Evolutionary conservation across 2,888 invertebrate species (phyloP), one percentile per base, ranked within the genome.

Genomic region (Uloborus plumipes): DNA sequence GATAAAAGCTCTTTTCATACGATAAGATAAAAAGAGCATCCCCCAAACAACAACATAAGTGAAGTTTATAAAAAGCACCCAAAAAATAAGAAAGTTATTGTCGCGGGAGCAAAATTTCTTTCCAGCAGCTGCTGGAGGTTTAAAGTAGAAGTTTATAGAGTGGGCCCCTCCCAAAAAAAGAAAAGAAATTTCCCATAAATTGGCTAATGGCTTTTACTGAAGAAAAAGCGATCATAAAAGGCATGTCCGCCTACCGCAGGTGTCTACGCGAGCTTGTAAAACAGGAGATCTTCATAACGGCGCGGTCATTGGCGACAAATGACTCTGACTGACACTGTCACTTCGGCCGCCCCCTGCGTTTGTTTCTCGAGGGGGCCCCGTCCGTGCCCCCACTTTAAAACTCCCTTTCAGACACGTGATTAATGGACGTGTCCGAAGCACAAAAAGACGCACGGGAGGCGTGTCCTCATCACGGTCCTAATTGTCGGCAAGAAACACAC

Each of bases 11-110:
- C 71, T 71, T 76, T 78, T 78, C 64, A 78, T 71, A 65, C 64
- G 55, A 74, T 55, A 55, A 22, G 64, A 74, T 74, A 66, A 74
- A 74, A 78, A 78, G 77, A 71, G 71, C 39, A 58, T 76, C 69
- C 69, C 70, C 70, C 11, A 39, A 78, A 76, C 76, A 69, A 74
- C 74, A 74, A 67, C 64, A 20, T 47, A 9, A 18, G 31, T 16
- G 20, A 53, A 80, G 74, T 81, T 81, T 81, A 81, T 81, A 81
- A 81, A 81, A 81, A 81, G 74, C 39, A 49, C 55, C 64, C 50
- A 74, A 74, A 70, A 74, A 74, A 74, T 81, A 69, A 73, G 73
- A 81, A 81, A 81, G 80, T 81, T 81, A 74, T 81, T 39, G 39
- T 39, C 39, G 39, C 58, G 58, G 55, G 49, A 55, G 31, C 64